These are phyloP conservation scores for Dynastes tityus DNA, from an alignment of 2,888 invertebrate genomes.

Conservation along the genomic window DNA sequence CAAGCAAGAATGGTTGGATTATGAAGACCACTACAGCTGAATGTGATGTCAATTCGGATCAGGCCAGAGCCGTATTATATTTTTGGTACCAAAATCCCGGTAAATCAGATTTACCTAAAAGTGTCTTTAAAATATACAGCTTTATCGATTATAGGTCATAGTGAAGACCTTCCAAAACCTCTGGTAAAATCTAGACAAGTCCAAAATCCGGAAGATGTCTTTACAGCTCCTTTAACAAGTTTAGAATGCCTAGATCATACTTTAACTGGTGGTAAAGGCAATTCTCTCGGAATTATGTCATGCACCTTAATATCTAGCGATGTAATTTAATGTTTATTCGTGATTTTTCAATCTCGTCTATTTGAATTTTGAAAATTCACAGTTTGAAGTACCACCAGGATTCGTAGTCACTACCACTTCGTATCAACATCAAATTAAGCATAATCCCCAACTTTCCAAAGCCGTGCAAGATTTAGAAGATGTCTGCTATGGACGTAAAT, in stretches of 20 bases:
- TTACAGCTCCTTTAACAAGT: slow-evolving; percentile 68
- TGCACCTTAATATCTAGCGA: slow-evolving; percentile 67
- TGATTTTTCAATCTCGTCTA: not conserved
- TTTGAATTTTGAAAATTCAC: slow-evolving; percentile 47
- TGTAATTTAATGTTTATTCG: slow-evolving; percentile 57
- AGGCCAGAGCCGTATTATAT: slow-evolving; percentile 68
- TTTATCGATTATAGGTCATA: slow-evolving; percentile 46
- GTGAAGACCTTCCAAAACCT: slow-evolving; percentile 53
- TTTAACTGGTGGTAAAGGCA: slow-evolving; percentile 85
- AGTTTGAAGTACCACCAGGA: slow-evolving; percentile 79
- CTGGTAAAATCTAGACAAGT: slow-evolving; percentile 54
- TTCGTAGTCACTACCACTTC: slow-evolving; percentile 80
- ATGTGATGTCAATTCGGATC: slow-evolving; percentile 64
- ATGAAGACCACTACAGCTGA: slow-evolving; percentile 60
- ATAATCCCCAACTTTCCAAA: slow-evolving; percentile 69
- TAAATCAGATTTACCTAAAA: slow-evolving; percentile 25
- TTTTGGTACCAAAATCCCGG: slow-evolving; percentile 66
- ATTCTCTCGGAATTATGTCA: slow-evolving; percentile 80
- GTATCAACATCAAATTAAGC: slow-evolving; percentile 74
- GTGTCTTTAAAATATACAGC: not conserved
- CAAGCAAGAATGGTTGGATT: slow-evolving; percentile 59
- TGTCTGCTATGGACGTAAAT: slow-evolving; percentile 72
- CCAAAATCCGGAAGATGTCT: slow-evolving; percentile 54
- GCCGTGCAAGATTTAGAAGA: slow-evolving; percentile 73
- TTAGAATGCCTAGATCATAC: slow-evolving; percentile 72